A percentile compares a stretch with the other conserved stretches of the same genome.
Evolutionary conservation across 2,797 vertebrate genomes (phyloP).

Genomic region (Chelonia mydas): DNA sequence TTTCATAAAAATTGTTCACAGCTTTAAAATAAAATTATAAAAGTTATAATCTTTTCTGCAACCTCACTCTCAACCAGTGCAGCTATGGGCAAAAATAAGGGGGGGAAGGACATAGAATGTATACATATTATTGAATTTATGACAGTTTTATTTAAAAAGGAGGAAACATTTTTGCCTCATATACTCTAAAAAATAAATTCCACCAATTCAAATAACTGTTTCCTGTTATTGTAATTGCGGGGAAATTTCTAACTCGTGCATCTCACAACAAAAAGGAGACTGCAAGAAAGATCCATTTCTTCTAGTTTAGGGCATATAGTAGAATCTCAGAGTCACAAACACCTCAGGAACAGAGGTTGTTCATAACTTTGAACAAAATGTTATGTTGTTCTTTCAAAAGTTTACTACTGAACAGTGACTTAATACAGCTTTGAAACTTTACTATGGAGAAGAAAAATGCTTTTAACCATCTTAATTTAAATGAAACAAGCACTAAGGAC

Average conservation of each 20-base stretch:
- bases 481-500: too few species aligned
- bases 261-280: not conserved
- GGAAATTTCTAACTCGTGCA: not conserved
- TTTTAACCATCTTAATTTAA: too few species aligned
- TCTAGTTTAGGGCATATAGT: not conserved
- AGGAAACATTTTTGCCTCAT: not conserved
- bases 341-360: too few species aligned
- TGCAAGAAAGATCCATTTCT: not conserved
- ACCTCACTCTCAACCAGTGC: slow-evolving; percentile 12
- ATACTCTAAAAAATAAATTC: not conserved
- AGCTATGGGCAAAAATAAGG: slow-evolving; percentile 12
- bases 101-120: not conserved
- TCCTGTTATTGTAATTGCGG: not conserved
- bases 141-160: not conserved
- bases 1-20: slow-evolving; percentile 53
- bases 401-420: too few species aligned
- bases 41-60: slow-evolving; percentile 53
- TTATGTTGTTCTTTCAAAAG: too few species aligned
- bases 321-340: too few species aligned
- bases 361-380: too few species aligned
- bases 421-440: too few species aligned
- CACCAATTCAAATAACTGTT: not conserved
- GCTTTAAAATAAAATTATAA: slow-evolving; percentile 55
- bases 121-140: not conserved
- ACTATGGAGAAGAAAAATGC: too few species aligned